Base-by-base conservation (phyloP, 2,113 vertebrate genomes). In the Onychostruthus taczanowskii region DNA sequence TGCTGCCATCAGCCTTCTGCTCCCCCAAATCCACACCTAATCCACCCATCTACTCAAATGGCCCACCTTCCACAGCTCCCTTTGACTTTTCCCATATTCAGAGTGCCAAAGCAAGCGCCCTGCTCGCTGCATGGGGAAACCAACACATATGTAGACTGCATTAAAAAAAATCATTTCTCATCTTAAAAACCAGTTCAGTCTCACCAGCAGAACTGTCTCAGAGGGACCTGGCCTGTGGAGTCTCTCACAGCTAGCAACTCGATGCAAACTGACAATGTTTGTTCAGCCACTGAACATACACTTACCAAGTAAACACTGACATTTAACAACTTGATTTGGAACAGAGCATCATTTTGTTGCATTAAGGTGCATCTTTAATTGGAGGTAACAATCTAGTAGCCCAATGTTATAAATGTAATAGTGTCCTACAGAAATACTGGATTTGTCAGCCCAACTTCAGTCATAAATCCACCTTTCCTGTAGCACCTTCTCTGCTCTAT, bases 281-380 rank as follows among this genome's bases (percentile, higher is more conserved):
- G 74, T 79, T 96, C 90, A 87, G 59, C 87, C 93, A 92, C 95
- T 96, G 85, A 94, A 78, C 76, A 49, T 63, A 95, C 93, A 94
- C 85, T 94, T 92, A 87, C 80, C 89, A 84, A 87, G 74, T 73
- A 94, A 92, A 94, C 93, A 84, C 70, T 85, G 95, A 96, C 95
- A 90, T 92, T 93, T 94, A 78, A 91, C 80, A 95, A 89, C 35
- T 64, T 89, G 91, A 94, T 73, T 95, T 94, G 84, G 93, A 93
- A 89, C 72, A 77, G 89, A 95, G 79, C 70, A 92, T 91, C 66
- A 77, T 89, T 92, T 70, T 84, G 94, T 90, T 84, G 90, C 58
- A 90, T 77, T 92, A 82, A 91, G 80, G 97, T 97, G 96, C 94
- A 95, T 96, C 84, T 95, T 87, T 93, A 90, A 93, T 90, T 31